Evolutionary conservation across 2,888 invertebrate genomes (phyloP).

Genomic region (Alloscopus bannaensis): DNA sequence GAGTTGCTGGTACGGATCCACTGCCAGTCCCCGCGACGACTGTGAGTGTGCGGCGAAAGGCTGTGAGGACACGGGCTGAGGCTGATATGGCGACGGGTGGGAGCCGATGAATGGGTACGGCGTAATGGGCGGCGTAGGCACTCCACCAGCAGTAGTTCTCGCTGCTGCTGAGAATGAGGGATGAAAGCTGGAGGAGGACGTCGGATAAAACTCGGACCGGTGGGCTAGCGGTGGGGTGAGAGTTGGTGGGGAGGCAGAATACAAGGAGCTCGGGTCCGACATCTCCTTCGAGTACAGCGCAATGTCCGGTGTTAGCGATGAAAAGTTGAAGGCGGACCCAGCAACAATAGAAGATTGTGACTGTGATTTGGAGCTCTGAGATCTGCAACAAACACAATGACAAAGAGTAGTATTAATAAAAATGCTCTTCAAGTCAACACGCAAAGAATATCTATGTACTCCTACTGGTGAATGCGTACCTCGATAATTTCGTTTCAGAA

Average conservation of each 20-base stretch:
- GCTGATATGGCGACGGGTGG: constrained; percentile 71
- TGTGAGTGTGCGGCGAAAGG: constrained; percentile 70
- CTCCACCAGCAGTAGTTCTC: constrained; percentile 65
- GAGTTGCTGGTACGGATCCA: constrained; percentile 72
- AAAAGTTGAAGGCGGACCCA: constrained; percentile 89
- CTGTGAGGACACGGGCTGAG: constrained; percentile 70
- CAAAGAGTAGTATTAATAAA: background rate
- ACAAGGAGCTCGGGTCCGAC: constrained; percentile 66
- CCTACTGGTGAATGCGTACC: background rate
- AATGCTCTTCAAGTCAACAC: too few species aligned
- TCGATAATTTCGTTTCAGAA: constrained; percentile 49
- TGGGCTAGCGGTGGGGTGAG: constrained; percentile 67
- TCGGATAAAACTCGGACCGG: constrained; percentile 70
- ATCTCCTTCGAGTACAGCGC: constrained; percentile 72
- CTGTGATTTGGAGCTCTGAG: constrained; percentile 50
- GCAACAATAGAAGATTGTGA: constrained; percentile 79
- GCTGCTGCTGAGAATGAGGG: constrained; percentile 66
- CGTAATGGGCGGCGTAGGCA: constrained; percentile 65
- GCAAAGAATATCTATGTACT: background rate
- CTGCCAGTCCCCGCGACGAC: constrained; percentile 63
- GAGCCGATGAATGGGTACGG: constrained; percentile 65
- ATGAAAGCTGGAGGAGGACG: constrained; percentile 69
- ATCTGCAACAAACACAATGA: constrained; percentile 37
- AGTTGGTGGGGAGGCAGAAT: constrained; percentile 66
- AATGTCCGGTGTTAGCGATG: constrained; percentile 67